These are phyloP conservation scores for Siderastrea siderea DNA, from an alignment of 92 coral and sea anemone genomes.

Conservation along the genomic window DNA sequence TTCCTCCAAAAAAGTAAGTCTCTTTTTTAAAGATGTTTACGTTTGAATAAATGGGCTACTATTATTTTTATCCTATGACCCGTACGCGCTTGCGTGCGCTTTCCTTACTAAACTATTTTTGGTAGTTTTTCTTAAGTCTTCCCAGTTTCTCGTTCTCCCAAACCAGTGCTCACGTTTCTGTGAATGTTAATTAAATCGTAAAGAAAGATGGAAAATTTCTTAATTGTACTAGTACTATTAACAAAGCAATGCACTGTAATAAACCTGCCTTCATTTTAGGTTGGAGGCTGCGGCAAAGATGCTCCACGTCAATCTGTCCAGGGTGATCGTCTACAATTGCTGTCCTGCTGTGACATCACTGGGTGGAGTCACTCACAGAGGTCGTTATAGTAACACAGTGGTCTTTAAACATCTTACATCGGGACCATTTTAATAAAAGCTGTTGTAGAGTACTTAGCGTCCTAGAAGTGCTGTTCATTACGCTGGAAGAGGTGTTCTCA, in stretches of 20 bases:
- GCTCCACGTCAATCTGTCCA: slow-evolving; percentile 87
- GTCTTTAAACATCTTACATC: no score
- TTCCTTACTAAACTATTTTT: no score
- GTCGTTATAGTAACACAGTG: slow-evolving; percentile 21
- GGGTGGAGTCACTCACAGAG: slow-evolving; percentile 46
- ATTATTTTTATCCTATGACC: neutral
- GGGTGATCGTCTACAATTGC: slow-evolving; percentile 97
- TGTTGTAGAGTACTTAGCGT: no score
- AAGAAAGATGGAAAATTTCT: no score
- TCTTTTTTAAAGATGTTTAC: neutral
- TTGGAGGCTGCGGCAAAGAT: slow-evolving; percentile 88
- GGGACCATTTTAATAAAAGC: no score
- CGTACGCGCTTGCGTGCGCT: no score
- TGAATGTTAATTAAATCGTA: no score
- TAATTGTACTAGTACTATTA: neutral
- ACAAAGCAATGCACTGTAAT: neutral
- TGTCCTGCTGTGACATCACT: slow-evolving; percentile 89
- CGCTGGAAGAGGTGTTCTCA: no score
- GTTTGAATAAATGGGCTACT: neutral
- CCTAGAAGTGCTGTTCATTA: no score
- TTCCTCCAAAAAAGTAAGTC: slow-evolving; percentile 87
- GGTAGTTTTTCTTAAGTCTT: no score
- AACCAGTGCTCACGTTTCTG: no score
- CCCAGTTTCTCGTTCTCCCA: no score
- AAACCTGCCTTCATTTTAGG: slow-evolving; percentile 42